Conservation (phyloP, 2,797 vertebrate species). For the Lepus oiostolus region DNA sequence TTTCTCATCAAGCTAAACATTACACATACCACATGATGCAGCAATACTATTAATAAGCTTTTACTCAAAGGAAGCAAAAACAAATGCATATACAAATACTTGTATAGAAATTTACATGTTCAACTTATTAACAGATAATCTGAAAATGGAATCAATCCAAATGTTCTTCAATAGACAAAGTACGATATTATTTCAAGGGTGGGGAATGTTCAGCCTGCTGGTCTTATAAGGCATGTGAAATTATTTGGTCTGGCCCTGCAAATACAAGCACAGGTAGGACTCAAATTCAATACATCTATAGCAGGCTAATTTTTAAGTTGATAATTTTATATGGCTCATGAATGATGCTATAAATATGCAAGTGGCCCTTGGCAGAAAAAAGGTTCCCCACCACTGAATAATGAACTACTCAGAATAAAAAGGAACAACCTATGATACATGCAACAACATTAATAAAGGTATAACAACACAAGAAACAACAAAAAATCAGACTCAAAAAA, state of each 20-base stretch:
- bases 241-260: too few species aligned
- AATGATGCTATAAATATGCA: too few species aligned
- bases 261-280: too few species aligned
- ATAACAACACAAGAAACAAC: neutral
- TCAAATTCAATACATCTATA: too few species aligned
- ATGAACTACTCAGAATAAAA: slow-evolving; percentile 35
- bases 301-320: too few species aligned
- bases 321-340: too few species aligned
- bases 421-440: neutral
- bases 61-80: slow-evolving; percentile 27
- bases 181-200: neutral
- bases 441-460: neutral
- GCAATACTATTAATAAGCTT: slow-evolving; percentile 15
- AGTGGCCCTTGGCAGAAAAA: too few species aligned
- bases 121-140: slow-evolving; percentile 6
- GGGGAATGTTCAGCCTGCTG: too few species aligned
- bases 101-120: neutral
- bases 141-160: slow-evolving; percentile 15
- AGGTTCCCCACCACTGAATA: neutral
- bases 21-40: neutral
- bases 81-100: slow-evolving; percentile 4
- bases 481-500: slow-evolving; percentile 8
- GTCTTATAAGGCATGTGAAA: too few species aligned
- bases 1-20: slow-evolving; percentile 33
- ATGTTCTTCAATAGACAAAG: neutral